Percentiles rank a stretch among this genome's conserved stretches.
Evolutionary conservation across 2,113 vertebrate species (phyloP).

Genomic region (Barnardius zonarius): DNA sequence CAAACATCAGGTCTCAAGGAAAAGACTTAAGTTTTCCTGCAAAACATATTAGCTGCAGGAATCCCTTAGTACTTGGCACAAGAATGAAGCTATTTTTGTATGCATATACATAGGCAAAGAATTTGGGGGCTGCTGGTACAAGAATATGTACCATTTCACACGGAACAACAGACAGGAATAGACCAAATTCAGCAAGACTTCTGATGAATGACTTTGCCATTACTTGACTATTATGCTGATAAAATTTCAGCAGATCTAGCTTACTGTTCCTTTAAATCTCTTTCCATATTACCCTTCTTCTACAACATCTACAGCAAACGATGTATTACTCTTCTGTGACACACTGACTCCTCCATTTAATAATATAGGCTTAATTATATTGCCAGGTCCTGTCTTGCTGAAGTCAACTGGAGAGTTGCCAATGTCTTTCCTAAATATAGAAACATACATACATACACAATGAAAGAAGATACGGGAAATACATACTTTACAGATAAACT

Average conservation of each 20-base stretch:
- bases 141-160: background rate
- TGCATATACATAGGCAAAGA: background rate
- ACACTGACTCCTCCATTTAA: constrained; percentile 30
- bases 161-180: background rate
- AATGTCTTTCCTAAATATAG: constrained; percentile 41
- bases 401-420: constrained; percentile 58
- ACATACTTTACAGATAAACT: constrained; percentile 31
- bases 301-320: constrained; percentile 21
- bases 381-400: constrained; percentile 44
- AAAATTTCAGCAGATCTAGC: constrained; percentile 18
- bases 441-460: background rate
- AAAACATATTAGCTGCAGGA: background rate
- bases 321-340: constrained; percentile 40
- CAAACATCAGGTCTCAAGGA: background rate
- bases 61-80: background rate
- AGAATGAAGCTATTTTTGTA: background rate
- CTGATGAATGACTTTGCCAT: background rate
- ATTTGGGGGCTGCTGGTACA: background rate
- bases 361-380: constrained; percentile 56
- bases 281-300: background rate
- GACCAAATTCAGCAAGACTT: background rate
- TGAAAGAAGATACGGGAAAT: constrained; percentile 34
- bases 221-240: background rate
- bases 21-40: background rate
- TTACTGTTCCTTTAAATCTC: constrained; percentile 38